phyloP scores from a whole-genome alignment of 2,888 invertebrate species.

The Drosophila merina region DNA sequence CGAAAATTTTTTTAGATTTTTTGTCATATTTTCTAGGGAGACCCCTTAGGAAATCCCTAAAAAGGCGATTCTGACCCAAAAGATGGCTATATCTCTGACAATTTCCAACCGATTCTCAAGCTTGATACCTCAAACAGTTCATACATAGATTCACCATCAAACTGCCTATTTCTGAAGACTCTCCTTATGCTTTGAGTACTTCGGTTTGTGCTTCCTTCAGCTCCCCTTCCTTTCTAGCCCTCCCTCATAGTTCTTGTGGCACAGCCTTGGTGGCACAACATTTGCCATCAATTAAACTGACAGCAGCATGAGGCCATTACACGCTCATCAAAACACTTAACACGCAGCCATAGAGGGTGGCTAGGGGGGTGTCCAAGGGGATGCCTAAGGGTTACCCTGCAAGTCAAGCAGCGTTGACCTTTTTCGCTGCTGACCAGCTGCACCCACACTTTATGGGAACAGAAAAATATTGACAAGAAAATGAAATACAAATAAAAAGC shows the following conservation, averaged over 20 bases:
- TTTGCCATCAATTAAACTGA: slow-evolving; percentile 59
- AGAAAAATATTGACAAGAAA: background rate
- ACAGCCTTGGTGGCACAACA: slow-evolving; percentile 17
- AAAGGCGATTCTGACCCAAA: no score
- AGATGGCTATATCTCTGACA: no score
- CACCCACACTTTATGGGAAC: slow-evolving; percentile 5
- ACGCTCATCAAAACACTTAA: slow-evolving; percentile 68
- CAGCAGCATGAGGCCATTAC: slow-evolving; percentile 57
- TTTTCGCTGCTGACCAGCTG: slow-evolving; percentile 6
- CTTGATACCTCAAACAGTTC: no score
- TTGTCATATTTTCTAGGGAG: no score
- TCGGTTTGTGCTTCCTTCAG: no score
- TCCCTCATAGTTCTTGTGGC: background rate
- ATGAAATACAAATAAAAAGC: background rate
- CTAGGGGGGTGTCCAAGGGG: background rate
- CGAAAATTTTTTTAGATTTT: no score
- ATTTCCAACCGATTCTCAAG: no score
- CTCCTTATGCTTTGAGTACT: no score
- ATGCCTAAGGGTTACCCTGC: background rate
- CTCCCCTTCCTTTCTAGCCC: no score
- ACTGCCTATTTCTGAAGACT: no score
- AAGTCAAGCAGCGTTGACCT: slow-evolving; percentile 21
- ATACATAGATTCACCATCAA: no score
- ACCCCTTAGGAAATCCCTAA: no score
- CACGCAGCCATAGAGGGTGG: slow-evolving; percentile 12